Conservation (phyloP, 2,888 invertebrate species). For the Lathronympha strigana region DNA sequence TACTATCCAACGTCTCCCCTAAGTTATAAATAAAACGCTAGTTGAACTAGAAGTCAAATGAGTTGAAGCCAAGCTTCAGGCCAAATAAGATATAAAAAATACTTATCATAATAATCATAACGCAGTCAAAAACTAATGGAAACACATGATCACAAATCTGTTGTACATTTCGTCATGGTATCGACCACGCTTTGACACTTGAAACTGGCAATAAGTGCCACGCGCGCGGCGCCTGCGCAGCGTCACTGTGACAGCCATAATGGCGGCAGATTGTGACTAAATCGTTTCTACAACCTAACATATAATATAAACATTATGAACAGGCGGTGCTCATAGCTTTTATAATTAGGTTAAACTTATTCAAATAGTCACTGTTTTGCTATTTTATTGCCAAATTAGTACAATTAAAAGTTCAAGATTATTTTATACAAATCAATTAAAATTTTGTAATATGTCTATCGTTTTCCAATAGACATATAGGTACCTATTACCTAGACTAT, state of each 20-base stretch:
- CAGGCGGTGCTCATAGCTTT: too few relatives aligned
- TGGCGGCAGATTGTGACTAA: constrained; percentile 54
- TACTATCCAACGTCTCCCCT: too few relatives aligned
- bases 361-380: too few relatives aligned
- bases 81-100: background rate
- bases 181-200: constrained; percentile 45
- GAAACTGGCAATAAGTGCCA: constrained; percentile 46
- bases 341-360: background rate
- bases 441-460: too few relatives aligned
- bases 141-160: constrained; percentile 20
- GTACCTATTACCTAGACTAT: too few relatives aligned
- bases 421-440: too few relatives aligned
- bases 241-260: constrained; percentile 67
- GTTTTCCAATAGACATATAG: too few relatives aligned
- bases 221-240: constrained; percentile 65
- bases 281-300: background rate
- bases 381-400: too few relatives aligned
- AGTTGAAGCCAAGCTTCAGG: background rate
- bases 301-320: too few relatives aligned
- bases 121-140: constrained; percentile 15
- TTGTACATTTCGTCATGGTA: constrained; percentile 28
- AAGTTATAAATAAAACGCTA: too few relatives aligned
- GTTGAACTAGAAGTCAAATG: too few relatives aligned
- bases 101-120: constrained; percentile 1
- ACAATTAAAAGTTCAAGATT: too few relatives aligned